Evolutionary conservation across 2,797 vertebrate species (phyloP).

Genomic region (Simalia tracyae): DNA sequence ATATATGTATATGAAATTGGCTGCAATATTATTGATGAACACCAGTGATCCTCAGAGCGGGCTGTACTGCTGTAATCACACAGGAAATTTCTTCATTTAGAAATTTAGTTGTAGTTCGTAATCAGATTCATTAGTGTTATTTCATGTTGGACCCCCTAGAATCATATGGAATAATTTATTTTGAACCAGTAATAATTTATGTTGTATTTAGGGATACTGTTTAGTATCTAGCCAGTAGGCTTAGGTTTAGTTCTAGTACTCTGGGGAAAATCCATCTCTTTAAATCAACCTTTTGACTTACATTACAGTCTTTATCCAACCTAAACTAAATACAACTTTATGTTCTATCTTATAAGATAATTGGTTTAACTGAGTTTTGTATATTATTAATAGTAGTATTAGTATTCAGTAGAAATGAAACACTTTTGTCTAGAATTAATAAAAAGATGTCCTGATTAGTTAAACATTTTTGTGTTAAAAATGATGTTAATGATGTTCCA

Average conservation of each 20-base stretch:
- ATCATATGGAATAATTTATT: not conserved
- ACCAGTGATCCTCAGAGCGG: not conserved
- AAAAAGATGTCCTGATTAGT: not conserved
- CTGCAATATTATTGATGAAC: not conserved
- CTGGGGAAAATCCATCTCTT: not conserved
- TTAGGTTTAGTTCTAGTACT: not conserved
- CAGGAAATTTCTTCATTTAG: not conserved
- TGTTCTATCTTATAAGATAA: not conserved
- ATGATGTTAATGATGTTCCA: conserved; percentile 41
- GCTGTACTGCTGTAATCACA: not conserved
- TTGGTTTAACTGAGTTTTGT: not conserved
- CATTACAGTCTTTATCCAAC: not conserved
- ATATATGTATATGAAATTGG: not conserved
- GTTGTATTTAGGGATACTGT: not conserved
- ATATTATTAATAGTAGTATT: not conserved
- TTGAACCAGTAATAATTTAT: not conserved
- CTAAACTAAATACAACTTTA: not conserved
- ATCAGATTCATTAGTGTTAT: not conserved
- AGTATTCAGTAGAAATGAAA: not conserved
- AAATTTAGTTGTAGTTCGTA: not conserved
- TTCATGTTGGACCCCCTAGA: not conserved
- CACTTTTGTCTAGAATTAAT: not conserved
- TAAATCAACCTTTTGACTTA: not conserved
- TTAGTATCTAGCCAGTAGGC: not conserved
- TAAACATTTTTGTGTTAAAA: conserved; percentile 16